phyloP scores from a whole-genome alignment of 1,140 invertebrate genomes.

The Drosophila paulistorum region DNA sequence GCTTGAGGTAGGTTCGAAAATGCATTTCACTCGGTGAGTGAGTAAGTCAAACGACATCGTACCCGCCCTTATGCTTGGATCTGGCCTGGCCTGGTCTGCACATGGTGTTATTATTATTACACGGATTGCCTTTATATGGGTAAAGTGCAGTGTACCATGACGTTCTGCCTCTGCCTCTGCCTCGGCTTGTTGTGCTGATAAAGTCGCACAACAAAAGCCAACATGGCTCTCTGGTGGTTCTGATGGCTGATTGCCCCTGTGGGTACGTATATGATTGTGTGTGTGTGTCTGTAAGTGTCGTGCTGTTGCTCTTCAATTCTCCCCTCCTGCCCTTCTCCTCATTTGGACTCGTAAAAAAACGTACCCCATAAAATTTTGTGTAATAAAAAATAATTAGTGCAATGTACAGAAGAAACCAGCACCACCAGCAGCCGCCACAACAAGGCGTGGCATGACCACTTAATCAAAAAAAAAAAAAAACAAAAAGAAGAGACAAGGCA shows the following conservation, averaged over 20 bases:
- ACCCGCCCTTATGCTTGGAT: constrained; percentile 50
- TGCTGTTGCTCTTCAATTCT: not conserved
- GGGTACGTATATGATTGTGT: not conserved
- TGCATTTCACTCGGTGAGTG: constrained; percentile 20
- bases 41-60: constrained; percentile 31
- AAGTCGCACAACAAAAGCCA: constrained; percentile 48
- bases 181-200: constrained; percentile 45
- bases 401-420: constrained; percentile 29
- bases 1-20: constrained; percentile 72
- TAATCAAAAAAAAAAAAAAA: constrained; percentile 19
- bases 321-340: not conserved
- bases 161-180: constrained; percentile 18
- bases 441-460: constrained; percentile 18
- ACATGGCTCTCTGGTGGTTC: constrained; percentile 2
- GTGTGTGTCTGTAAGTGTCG: not conserved
- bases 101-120: constrained; percentile 22
- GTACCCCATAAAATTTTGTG: constrained; percentile 53
- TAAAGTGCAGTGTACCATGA: constrained; percentile 60
- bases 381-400: constrained; percentile 73
- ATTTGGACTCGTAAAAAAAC: constrained; percentile 40
- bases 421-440: constrained; percentile 16
- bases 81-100: no score
- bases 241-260: constrained; percentile 20
- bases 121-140: constrained; percentile 10
- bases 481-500: constrained; percentile 6